phyloP scores from a whole-genome alignment of 2,888 invertebrate species.

The Catocala fraxini region DNA sequence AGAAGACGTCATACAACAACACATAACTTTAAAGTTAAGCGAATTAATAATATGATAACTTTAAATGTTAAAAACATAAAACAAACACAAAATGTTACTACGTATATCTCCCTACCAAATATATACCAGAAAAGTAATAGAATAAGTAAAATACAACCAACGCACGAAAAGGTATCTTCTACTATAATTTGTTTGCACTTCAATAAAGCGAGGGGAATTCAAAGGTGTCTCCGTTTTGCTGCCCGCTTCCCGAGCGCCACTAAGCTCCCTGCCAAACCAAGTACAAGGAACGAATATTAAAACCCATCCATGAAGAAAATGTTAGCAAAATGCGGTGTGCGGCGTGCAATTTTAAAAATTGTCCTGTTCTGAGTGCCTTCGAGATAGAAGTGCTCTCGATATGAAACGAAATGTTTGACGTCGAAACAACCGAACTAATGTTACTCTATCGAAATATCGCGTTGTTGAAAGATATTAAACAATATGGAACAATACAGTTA shows the following conservation, averaged over 20 bases:
- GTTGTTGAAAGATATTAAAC: neutral
- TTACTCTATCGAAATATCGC: neutral
- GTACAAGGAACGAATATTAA: constrained; percentile 63
- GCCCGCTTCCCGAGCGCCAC: constrained; percentile 27
- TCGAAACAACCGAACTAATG: constrained; percentile 10
- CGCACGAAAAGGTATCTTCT: neutral
- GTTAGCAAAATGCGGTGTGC: constrained; percentile 50
- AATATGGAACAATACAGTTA: neutral
- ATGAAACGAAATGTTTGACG: constrained; percentile 24
- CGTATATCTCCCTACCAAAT: too few relatives aligned
- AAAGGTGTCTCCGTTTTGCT: neutral
- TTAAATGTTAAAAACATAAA: too few relatives aligned
- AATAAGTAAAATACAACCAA: neutral
- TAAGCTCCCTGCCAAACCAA: constrained; percentile 17
- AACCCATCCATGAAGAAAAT: constrained; percentile 58
- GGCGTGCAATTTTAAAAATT: constrained; percentile 58
- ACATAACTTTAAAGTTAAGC: too few relatives aligned
- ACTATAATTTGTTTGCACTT: too few relatives aligned
- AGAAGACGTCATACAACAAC: too few relatives aligned
- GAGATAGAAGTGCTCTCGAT: constrained; percentile 25
- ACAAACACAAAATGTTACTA: too few relatives aligned
- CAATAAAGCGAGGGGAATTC: neutral
- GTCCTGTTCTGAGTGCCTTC: constrained; percentile 40
- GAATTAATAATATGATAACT: too few relatives aligned
- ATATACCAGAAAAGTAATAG: too few relatives aligned